These are phyloP conservation scores for Philotrypesis tridentata DNA, from an alignment of 1,140 invertebrate genomes.

Conservation along the genomic window DNA sequence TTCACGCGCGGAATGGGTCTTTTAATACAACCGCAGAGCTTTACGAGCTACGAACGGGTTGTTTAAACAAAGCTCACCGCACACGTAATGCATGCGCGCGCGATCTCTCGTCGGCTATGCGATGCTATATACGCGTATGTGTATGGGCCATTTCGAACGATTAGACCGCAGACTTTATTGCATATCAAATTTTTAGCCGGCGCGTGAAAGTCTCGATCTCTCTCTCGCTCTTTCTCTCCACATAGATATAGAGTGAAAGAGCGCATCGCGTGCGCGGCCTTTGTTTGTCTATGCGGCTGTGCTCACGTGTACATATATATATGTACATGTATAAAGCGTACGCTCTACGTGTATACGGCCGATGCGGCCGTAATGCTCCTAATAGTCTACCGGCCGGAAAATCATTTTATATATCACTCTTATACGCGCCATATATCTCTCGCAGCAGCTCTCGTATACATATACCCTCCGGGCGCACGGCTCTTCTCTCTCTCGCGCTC, in stretches of 20 bases:
- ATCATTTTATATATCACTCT: neutral
- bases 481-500: neutral
- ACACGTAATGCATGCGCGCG: too few species aligned
- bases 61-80: neutral
- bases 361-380: neutral
- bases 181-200: too few species aligned
- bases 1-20: neutral
- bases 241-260: neutral
- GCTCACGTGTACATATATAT: neutral
- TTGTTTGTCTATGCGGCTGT: neutral
- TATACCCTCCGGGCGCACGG: neutral
- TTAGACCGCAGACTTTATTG: too few species aligned
- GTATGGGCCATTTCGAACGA: too few species aligned
- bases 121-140: too few species aligned
- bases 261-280: slow-evolving; percentile 4
- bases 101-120: too few species aligned
- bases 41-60: neutral
- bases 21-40: neutral
- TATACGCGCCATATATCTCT: neutral
- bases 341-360: too few species aligned
- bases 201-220: neutral
- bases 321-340: neutral
- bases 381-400: neutral
- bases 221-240: too few species aligned
- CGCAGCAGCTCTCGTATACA: too few species aligned